Evolutionary conservation across 2,888 invertebrate genomes (phyloP), one percentile per base, ranked within the genome.

Genomic region (Gibbula magus): DNA sequence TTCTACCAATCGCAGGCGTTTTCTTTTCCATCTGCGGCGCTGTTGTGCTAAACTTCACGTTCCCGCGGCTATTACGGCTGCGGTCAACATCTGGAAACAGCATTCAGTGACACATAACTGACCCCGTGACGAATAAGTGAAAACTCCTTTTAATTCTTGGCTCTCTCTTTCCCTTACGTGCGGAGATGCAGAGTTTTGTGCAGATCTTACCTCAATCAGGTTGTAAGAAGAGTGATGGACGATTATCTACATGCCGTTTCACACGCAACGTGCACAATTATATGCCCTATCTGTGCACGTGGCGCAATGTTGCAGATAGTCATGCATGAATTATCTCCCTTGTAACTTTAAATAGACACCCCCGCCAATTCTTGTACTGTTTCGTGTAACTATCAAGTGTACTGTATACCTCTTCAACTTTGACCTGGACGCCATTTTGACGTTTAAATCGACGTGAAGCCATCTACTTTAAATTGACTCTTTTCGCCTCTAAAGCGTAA

Each of bases 391-490:
- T 16, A 70, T 70, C 70, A 70, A 32, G n/a, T 70, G 35, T 39
- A 70, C 70, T 20, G 20, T 5, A 70, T 39, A 39, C 35, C 35
- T 35, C 18, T 10, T 70, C 35, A 29, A 32, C 70, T 70, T 70
- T 35, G 70, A 70, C 70, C 70, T 20, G 10, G 4, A 10, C 35
- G 35, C 20, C 35, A 70, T 70, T 10, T 70, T 35, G 39, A 35
- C 70, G 70, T 32, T 70, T 70, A 70, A 32, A 35, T 20, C 39
- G 35, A 70, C 70, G 29, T 70, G 70, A 39, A 35, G 29, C 20
- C 70, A 35, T 32, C 70, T 70, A 70, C 39, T 35, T 70, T 32
- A 70, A 70, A 35, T 70, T 70, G 70, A 70, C 70, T 70, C 39
- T 70, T 70, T 35, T 70, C 70, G 70, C 70, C 70, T 70, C 70